phyloP scores from a whole-genome alignment of 2,113 vertebrate species.

The Centropristis striata region DNA sequence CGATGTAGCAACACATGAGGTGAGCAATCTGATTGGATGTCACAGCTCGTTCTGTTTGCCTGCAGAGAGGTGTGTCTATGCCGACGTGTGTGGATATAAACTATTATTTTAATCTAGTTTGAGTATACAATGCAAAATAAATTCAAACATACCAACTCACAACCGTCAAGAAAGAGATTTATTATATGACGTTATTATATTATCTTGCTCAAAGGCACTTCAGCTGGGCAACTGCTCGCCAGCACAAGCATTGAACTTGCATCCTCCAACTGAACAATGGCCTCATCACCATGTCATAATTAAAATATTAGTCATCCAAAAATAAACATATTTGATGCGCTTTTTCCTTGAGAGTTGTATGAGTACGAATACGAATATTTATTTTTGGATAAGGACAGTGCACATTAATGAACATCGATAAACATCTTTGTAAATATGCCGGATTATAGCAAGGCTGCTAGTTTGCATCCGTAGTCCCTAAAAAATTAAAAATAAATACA shows the following conservation, averaged over 20 bases:
- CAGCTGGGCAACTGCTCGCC: background rate
- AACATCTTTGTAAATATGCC: too few relatives aligned
- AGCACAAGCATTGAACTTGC: background rate
- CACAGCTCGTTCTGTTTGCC: background rate
- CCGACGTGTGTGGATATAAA: background rate
- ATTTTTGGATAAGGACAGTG: too few relatives aligned
- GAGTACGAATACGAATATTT: too few relatives aligned
- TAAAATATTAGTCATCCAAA: background rate
- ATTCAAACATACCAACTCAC: background rate
- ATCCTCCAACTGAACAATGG: background rate
- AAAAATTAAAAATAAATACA: too few relatives aligned
- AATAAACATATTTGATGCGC: background rate
- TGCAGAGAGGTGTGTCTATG: background rate
- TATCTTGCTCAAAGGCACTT: background rate
- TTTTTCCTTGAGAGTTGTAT: conserved; percentile 12
- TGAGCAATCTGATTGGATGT: conserved; percentile 11
- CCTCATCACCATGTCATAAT: background rate
- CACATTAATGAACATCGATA: too few relatives aligned
- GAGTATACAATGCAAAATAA: background rate
- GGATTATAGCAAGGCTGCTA: too few relatives aligned
- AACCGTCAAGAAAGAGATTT: too few relatives aligned
- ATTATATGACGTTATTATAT: too few relatives aligned
- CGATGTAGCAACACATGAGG: background rate
- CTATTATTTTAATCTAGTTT: background rate
- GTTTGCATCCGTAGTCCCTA: too few relatives aligned